Evolutionary conservation across 92 coral and sea anemone genomes (phyloP).

Genomic region (Umimayanthus chanpuru): DNA sequence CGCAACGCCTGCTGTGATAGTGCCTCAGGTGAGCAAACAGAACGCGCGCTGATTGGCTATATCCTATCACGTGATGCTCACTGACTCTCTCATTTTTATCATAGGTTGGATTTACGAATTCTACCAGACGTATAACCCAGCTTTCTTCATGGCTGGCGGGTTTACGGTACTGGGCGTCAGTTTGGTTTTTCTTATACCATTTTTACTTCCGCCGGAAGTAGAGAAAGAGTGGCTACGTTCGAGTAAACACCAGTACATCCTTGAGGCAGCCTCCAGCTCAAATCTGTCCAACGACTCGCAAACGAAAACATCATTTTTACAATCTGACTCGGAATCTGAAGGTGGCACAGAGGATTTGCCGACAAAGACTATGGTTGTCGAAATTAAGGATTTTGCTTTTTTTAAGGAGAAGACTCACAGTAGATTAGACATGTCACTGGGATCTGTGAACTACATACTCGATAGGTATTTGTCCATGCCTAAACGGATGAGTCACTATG

Average conservation of each 20-base stretch:
- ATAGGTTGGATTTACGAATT: constrained; percentile 79
- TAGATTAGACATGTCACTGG: background rate
- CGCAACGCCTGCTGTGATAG: background rate
- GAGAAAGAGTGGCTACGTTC: constrained; percentile 62
- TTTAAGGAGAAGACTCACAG: background rate
- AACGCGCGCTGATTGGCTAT: background rate
- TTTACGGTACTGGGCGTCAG: constrained; percentile 74
- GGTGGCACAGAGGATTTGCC: background rate
- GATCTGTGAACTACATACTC: background rate
- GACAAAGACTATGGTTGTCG: background rate
- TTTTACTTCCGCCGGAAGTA: constrained; percentile 70
- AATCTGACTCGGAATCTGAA: background rate
- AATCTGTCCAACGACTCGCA: constrained; percentile 9
- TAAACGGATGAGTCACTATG: constrained; percentile 6
- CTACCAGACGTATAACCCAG: constrained; percentile 67
- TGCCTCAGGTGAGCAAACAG: background rate
- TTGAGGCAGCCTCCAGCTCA: constrained; percentile 9
- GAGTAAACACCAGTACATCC: background rate
- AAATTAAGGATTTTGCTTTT: background rate
- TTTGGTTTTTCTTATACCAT: constrained; percentile 71
- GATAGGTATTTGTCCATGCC: constrained; percentile 1
- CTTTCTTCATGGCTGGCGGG: constrained; percentile 88
- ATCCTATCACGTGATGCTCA: background rate
- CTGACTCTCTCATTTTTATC: background rate
- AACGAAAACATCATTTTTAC: constrained; percentile 17